Conservation (phyloP, 2,888 invertebrate genomes). For the Polydrusus pterygomalis region DNA sequence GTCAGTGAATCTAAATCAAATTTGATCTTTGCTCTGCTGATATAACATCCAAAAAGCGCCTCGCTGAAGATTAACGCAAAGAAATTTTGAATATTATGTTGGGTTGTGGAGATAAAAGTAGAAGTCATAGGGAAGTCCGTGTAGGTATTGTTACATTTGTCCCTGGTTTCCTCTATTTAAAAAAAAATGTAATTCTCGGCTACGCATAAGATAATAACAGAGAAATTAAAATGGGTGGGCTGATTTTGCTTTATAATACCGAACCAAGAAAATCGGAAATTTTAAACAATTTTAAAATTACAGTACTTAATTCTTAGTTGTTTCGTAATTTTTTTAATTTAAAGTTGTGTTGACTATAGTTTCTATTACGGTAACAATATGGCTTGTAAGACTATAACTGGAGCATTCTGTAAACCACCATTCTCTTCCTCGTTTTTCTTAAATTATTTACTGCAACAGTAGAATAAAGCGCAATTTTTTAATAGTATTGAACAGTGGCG, state of each 20-base stretch:
- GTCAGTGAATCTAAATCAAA: no score
- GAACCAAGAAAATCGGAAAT: not conserved
- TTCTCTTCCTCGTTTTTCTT: slow-evolving; percentile 1
- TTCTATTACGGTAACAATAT: slow-evolving; percentile 1
- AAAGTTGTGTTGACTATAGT: not conserved
- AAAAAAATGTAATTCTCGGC: slow-evolving; percentile 7
- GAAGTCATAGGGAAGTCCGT: no score
- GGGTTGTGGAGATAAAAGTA: no score
- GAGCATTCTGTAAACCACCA: not conserved
- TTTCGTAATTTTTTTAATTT: not conserved
- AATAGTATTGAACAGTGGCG: no score
- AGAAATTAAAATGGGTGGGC: slow-evolving; percentile 1
- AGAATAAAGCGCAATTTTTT: no score
- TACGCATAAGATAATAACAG: slow-evolving; percentile 12
- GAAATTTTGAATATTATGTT: no score
- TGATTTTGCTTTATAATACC: not conserved
- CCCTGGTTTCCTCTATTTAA: not conserved
- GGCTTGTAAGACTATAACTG: not conserved
- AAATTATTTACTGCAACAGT: not conserved
- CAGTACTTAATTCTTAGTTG: not conserved
- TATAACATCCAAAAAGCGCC: no score
- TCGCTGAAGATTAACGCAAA: no score
- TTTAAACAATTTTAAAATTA: slow-evolving; percentile 4
- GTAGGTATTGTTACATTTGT: no score
- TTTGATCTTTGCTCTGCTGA: no score